Evolutionary conservation across 1,140 invertebrate genomes (phyloP).

Genomic region (Sitobion miscanthi): DNA sequence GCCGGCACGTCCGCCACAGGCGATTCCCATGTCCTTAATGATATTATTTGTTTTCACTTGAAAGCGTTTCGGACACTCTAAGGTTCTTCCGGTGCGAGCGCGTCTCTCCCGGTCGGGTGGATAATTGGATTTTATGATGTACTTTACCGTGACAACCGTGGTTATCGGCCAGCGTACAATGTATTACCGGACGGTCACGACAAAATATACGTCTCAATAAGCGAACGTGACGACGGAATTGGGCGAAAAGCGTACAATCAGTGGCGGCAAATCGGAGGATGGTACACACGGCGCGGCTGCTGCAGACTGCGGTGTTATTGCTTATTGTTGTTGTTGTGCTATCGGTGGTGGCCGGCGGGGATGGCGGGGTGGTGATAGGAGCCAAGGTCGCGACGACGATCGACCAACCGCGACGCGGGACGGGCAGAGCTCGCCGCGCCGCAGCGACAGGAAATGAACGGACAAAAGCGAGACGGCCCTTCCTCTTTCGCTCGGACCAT

Average conservation of each 20-base stretch:
- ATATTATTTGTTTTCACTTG: not conserved
- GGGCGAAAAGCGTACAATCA: not conserved
- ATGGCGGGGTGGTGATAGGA: not conserved
- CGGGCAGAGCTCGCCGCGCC: not conserved
- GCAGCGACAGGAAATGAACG: not conserved
- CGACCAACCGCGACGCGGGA: not conserved
- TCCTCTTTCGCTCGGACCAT: not conserved
- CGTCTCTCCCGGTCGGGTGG: not conserved
- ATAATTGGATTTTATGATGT: not conserved
- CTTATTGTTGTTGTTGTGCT: not conserved
- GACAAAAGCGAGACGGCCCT: not conserved
- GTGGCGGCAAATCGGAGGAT: not conserved
- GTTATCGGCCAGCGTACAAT: not conserved
- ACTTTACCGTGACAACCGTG: not conserved
- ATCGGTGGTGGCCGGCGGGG: not conserved
- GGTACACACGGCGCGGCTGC: not conserved
- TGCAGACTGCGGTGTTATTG: not conserved
- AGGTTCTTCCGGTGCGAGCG: not conserved
- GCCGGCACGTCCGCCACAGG: not conserved
- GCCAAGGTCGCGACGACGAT: conserved; percentile 1
- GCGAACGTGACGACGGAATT: not conserved
- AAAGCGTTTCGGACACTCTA: too few relatives aligned
- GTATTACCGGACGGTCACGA: too few relatives aligned
- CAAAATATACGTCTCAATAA: not conserved
- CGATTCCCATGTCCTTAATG: not conserved